A percentile compares a stretch with the other conserved stretches of the same genome.
Evolutionary conservation across 2,797 vertebrate species (phyloP).

Genomic region (Rousettus madagascariensis): DNA sequence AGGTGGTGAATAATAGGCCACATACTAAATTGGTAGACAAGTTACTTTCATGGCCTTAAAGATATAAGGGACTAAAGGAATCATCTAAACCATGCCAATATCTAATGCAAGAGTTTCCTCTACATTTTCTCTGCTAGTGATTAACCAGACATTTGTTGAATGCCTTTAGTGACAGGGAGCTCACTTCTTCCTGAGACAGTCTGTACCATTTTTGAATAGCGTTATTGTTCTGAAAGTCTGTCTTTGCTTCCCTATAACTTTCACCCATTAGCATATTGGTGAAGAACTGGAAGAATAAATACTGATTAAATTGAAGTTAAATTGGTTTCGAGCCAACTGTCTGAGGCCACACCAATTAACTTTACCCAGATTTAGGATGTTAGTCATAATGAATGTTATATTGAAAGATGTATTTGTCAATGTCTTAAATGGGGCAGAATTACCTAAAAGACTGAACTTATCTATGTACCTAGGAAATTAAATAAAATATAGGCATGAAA

Average conservation of each 20-base stretch:
- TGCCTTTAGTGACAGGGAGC: background rate
- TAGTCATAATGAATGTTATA: slow-evolving; percentile 27
- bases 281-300: background rate
- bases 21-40: background rate
- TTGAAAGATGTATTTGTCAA: slow-evolving; percentile 44
- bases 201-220: background rate
- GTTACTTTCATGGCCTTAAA: background rate
- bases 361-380: background rate
- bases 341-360: background rate
- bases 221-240: background rate
- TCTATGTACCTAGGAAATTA: background rate
- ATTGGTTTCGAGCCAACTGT: background rate
- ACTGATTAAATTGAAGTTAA: slow-evolving; percentile 2
- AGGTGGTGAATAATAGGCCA: background rate
- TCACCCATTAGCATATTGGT: background rate
- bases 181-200: background rate
- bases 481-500: background rate
- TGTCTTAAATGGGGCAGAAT: slow-evolving; percentile 18
- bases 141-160: background rate
- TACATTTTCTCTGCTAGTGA: background rate
- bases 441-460: background rate
- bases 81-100: background rate
- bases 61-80: background rate
- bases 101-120: background rate
- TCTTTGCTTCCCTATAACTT: background rate